Evolutionary conservation across 2,113 vertebrate species (phyloP).

Genomic region (Poicephalus meyeri): DNA sequence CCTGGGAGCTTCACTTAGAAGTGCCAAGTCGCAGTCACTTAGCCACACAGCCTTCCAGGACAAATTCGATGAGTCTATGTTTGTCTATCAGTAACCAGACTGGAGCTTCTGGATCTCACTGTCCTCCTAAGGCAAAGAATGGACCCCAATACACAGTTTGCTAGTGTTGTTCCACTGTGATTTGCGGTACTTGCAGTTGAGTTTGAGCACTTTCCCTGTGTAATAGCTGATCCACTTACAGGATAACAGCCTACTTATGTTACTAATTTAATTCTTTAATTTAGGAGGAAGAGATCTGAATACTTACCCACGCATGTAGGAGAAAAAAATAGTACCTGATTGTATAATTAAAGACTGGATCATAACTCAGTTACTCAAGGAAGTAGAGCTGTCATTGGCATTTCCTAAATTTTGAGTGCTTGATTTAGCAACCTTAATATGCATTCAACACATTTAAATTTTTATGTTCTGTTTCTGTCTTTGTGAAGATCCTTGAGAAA

Average conservation of each 20-base stretch:
- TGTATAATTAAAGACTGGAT: slow-evolving; percentile 61
- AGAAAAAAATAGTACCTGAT: slow-evolving; percentile 51
- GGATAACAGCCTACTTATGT: slow-evolving; percentile 30
- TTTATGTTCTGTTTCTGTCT: slow-evolving; percentile 33
- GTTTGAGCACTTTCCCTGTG: not conserved
- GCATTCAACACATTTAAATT: slow-evolving; percentile 22
- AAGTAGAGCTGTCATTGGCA: slow-evolving; percentile 56
- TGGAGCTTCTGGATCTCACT: not conserved
- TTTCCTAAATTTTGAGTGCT: slow-evolving; percentile 52
- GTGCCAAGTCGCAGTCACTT: slow-evolving; percentile 65
- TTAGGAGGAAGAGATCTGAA: slow-evolving; percentile 54
- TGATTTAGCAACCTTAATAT: slow-evolving; percentile 46
- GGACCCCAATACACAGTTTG: not conserved
- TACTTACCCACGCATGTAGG: slow-evolving; percentile 2
- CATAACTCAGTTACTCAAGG: slow-evolving; percentile 62
- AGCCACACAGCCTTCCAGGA: slow-evolving; percentile 64
- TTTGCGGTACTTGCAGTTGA: not conserved
- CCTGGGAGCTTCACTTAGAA: not conserved
- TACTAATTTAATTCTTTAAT: slow-evolving; percentile 53
- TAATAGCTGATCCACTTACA: slow-evolving; percentile 14
- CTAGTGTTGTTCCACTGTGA: not conserved
- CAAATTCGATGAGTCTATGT: not conserved
- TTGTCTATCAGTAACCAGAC: not conserved
- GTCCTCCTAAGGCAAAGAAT: not conserved
- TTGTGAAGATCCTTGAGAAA: not conserved